These are phyloP conservation scores for Dromius quadrimaculatus DNA, from an alignment of 2,888 invertebrate genomes.

Conservation along the genomic window DNA sequence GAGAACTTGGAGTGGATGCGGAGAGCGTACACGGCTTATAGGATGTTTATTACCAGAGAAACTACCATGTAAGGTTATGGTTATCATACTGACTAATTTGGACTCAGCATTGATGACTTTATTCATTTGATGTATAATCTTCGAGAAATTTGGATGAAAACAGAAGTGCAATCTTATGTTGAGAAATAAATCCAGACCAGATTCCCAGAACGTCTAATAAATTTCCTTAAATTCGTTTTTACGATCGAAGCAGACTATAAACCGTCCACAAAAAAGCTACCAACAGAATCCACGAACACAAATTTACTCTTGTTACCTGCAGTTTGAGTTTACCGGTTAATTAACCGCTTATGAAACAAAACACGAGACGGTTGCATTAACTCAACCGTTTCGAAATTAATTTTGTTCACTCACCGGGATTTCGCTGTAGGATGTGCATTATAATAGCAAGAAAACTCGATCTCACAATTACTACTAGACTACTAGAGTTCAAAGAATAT, in stretches of 20 bases:
- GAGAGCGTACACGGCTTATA: not conserved
- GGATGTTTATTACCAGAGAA: no score
- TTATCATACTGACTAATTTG: no score
- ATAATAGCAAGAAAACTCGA: conserved; percentile 7
- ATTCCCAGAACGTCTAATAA: conserved; percentile 29
- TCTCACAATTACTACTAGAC: conserved; percentile 41
- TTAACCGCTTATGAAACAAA: conserved; percentile 28
- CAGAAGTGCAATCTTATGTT: no score
- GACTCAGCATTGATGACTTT: no score
- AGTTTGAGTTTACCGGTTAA: conserved; percentile 25
- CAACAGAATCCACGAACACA: conserved; percentile 24
- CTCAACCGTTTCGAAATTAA: conserved; percentile 17
- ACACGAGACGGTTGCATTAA: not conserved
- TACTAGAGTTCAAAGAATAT: conserved; percentile 31
- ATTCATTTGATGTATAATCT: no score
- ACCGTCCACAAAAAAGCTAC: conserved; percentile 31
- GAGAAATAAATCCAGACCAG: conserved; percentile 23
- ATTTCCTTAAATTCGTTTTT: conserved; percentile 36
- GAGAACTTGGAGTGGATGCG: not conserved
- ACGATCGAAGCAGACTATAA: conserved; percentile 31
- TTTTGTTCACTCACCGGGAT: conserved; percentile 1
- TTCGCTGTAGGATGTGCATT: not conserved
- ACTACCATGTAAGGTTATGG: no score
- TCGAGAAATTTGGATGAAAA: no score
- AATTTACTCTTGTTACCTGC: conserved; percentile 30